A percentile compares a stretch with the other conserved stretches of the same genome.
phyloP scores from a whole-genome alignment of 2,888 invertebrate species.

The Colletes collaris region DNA sequence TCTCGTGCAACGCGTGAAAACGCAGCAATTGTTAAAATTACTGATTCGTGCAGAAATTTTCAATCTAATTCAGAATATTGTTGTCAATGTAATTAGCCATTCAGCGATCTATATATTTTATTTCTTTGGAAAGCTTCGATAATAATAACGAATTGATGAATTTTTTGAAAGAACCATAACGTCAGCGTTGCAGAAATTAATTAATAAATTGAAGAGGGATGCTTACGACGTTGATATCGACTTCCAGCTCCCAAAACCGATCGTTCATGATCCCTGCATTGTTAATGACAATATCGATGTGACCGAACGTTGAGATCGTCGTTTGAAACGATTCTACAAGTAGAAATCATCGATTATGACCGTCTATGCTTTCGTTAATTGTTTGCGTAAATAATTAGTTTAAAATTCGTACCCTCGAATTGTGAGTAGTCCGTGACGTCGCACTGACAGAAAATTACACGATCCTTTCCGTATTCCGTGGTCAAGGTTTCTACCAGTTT shows the following conservation, averaged over 20 bases:
- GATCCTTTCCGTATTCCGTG: conserved; percentile 88
- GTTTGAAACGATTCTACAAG: conserved; percentile 89
- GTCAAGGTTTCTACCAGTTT: conserved; percentile 87
- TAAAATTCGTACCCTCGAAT: conserved; percentile 86
- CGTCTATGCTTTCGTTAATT: neutral
- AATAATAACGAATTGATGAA: too few species aligned
- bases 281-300: conserved; percentile 91
- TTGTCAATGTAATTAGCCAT: too few species aligned
- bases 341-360: conserved; percentile 13
- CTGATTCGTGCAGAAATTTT: too few species aligned
- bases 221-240: conserved; percentile 90
- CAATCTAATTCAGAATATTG: too few species aligned
- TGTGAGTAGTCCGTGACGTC: conserved; percentile 92
- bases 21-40: too few species aligned
- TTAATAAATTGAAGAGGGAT: neutral
- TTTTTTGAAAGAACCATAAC: too few species aligned
- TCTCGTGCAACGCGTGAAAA: neutral
- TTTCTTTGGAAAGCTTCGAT: too few species aligned
- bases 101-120: too few species aligned
- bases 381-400: neutral
- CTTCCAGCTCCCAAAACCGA: conserved; percentile 89
- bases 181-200: neutral
- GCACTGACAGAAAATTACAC: conserved; percentile 89
- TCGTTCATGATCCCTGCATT: conserved; percentile 92
- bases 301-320: conserved; percentile 88